Evolutionary conservation across 2,797 vertebrate species (phyloP), one percentile per base, ranked within the genome.

Genomic region (Argyrosomus regius): DNA sequence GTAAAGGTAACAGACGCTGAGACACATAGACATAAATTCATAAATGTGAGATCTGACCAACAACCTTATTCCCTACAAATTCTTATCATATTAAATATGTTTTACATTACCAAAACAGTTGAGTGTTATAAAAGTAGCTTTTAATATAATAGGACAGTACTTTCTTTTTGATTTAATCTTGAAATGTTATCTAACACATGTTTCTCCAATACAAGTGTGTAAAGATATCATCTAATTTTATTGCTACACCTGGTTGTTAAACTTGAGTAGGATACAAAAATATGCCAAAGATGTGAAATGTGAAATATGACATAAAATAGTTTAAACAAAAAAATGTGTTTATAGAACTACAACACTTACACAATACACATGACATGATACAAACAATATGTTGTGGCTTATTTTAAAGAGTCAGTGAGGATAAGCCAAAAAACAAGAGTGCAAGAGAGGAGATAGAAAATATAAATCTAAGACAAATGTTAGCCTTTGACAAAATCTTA

Each of bases 401-500:
- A 64, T 57, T 72, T 49, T 3, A 14, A 35, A 14, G 31, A 35
- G 1, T 56, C 14, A 20, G 18, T 26, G 22, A 68, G 35, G 24
- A 68, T 60, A 22, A 56, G 17, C 10, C 46, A 60, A 28, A 72
- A 75, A 24, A 0, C 14, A 20, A 52, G 35, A 50, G 22, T 46
- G 61, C 16, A 48, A 22, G 9, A 52, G 13, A 72, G 16, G 22
- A 39, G 22, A 8, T 39, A 49, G 26, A 39, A 65, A 45, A 31
- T 3, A 39, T 18, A 72, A 24, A 86, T 43, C 46, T 20, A 26
- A 57, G 58, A 58, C 66, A 75, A 84, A 85, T 75, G 54, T 74
- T 75, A 68, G 41, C 77, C 63, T 24, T 63, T 72, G 39, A 77
- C 61, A 70, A 48, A 70, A 62, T 79, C 31, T 81, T 85, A 53